phyloP scores from a whole-genome alignment of 2,888 invertebrate species.

The Anarsia innoxiella region DNA sequence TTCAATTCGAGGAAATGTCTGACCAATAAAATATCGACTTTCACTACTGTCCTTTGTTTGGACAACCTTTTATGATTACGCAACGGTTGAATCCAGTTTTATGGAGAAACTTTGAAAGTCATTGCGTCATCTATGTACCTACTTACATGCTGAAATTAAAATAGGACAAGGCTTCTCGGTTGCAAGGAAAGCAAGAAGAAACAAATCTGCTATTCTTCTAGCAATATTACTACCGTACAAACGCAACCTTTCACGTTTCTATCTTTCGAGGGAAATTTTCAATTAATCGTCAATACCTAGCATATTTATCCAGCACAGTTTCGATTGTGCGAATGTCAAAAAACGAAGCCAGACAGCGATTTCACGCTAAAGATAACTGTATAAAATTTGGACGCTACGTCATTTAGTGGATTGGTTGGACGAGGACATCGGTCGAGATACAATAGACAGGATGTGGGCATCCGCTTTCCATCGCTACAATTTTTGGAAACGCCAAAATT shows the following conservation, averaged over 20 bases:
- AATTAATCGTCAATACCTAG: background rate
- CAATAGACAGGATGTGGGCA: slow-evolving; percentile 55
- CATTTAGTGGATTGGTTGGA: slow-evolving; percentile 45
- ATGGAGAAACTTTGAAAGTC: no score
- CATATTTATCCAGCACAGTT: slow-evolving; percentile 2
- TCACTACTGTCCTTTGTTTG: slow-evolving; percentile 28
- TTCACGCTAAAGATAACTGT: slow-evolving; percentile 62
- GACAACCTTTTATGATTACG: background rate
- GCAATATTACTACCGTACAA: no score
- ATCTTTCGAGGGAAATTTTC: no score
- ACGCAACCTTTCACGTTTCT: no score
- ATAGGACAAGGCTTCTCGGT: no score
- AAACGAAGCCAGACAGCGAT: slow-evolving; percentile 40
- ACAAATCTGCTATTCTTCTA: no score
- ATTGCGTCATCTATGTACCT: no score
- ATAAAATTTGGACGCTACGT: slow-evolving; percentile 51
- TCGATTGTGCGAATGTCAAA: slow-evolving; percentile 12
- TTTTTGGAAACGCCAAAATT: slow-evolving; percentile 70
- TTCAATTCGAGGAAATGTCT: slow-evolving; percentile 33
- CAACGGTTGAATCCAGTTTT: slow-evolving; percentile 1
- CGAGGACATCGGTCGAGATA: slow-evolving; percentile 65
- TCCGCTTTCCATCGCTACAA: slow-evolving; percentile 65
- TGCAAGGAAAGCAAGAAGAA: no score
- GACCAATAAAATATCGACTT: slow-evolving; percentile 36
- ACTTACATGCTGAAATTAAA: no score